These are phyloP conservation scores for Cyprinus carpio DNA, from an alignment of 2,113 vertebrate genomes.

Conservation along the genomic window DNA sequence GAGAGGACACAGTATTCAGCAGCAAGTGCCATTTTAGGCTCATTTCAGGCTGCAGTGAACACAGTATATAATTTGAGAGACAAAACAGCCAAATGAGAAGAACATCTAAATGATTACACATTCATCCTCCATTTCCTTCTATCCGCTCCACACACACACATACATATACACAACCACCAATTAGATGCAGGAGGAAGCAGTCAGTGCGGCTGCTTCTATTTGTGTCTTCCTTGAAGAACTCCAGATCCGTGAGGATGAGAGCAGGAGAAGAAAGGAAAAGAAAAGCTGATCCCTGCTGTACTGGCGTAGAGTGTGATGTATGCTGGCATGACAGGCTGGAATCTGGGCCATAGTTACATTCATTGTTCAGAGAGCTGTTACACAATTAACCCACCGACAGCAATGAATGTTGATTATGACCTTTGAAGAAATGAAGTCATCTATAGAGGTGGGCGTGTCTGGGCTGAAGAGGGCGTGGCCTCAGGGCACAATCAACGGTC, in stretches of 20 bases:
- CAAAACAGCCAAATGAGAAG: slow-evolving; percentile 77
- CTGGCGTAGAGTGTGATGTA: neutral
- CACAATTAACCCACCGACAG: slow-evolving; percentile 99
- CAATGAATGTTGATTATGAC: slow-evolving; percentile 99
- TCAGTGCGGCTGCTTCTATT: slow-evolving; percentile 74
- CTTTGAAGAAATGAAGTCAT: slow-evolving; percentile 72
- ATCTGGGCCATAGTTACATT: slow-evolving; percentile 99
- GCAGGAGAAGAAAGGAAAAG: slow-evolving; percentile 59
- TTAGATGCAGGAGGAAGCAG: slow-evolving; percentile 74
- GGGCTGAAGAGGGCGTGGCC: slow-evolving; percentile 70
- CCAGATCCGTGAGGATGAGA: slow-evolving; percentile 50
- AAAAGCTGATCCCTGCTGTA: slow-evolving; percentile 10
- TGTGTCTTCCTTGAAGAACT: slow-evolving; percentile 70
- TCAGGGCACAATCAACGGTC: slow-evolving; percentile 99
- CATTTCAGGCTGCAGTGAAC: slow-evolving; percentile 50
- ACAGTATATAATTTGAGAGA: slow-evolving; percentile 77
- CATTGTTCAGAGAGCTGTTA: slow-evolving; percentile 99
- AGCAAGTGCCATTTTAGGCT: slow-evolving; percentile 41
- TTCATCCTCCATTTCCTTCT: slow-evolving; percentile 77
- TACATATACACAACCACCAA: slow-evolving; percentile 72
- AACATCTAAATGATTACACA: slow-evolving; percentile 81
- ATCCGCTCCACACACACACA: slow-evolving; percentile 63
- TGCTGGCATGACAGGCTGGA: slow-evolving; percentile 45
- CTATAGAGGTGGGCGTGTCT: neutral
- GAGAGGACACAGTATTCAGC: slow-evolving; percentile 45